Evolutionary conservation across 2,888 invertebrate genomes (phyloP), one percentile per base, ranked within the genome.

Genomic region (Parapristionchus giblindavisi): DNA sequence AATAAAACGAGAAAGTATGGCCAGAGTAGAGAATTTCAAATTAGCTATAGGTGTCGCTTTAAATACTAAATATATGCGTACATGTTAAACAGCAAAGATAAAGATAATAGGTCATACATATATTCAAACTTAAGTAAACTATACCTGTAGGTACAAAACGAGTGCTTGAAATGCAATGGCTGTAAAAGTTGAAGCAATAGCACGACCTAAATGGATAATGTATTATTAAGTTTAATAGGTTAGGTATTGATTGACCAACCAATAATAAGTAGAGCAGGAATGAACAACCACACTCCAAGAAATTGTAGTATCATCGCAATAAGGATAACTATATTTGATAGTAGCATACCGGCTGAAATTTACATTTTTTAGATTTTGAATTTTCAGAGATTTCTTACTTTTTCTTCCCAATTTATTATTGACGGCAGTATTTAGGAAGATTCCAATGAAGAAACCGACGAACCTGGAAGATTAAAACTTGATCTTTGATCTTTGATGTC

Each of bases 341-440:
- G 54, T 2, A 85, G 27, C 43, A 83, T 81, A 3, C 84, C 84
- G 21, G 80, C 83, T 84, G 21, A 14, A 38, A 36, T 72, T 4
- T 75, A 24, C 27, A 3, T 73, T 1, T 58, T 54, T n/a, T n/a
- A n/a, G n/a, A n/a, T n/a, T n/a, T n/a, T n/a, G n/a, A n/a, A n/a
- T n/a, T n/a, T n/a, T n/a, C 21, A 48, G 21, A 21, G 48, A 48
- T n/a, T n/a, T n/a, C 68, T 36, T 63, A 82, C 84, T 68, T 78
- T 81, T 83, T 24, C 85, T 72, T 29, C 85, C 85, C 52, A 80
- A 79, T 36, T 68, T 61, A 38, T 85, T 84, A 61, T 82, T 85
- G 29, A 85, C 43, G 27, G 82, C 36, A 11, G 85, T 83, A 75
- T 79, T 83, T 32, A 83, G 63, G 80, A 80, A 83, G 24, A 82